Evolutionary conservation across 2,797 vertebrate genomes (phyloP), one percentile per base, ranked within the genome.

Genomic region (Cyclura pinguis): DNA sequence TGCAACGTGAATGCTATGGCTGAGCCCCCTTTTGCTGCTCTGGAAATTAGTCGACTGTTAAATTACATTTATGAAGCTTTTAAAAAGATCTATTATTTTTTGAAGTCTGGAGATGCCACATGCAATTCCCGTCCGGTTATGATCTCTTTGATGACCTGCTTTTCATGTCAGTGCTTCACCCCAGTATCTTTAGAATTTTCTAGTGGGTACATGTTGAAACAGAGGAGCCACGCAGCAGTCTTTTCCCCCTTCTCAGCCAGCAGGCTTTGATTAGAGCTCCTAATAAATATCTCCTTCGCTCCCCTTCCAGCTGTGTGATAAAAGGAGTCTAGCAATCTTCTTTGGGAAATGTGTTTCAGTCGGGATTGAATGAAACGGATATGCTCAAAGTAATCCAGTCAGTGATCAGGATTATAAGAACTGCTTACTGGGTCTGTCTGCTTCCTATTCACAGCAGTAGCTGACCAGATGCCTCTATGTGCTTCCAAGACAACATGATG

Each of bases 71-170:
- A 47, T 42, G 35, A 77, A 77, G 27, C 29, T 35, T 59, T 62
- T 83, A 83, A 62, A 88, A 59, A 80, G 42, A 64, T 38, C 55
- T 14, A 14, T 76, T 86, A 59, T 76, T 77, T 86, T 32, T n/a
- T 38, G 59, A 80, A 42, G n/a, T 64, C 38, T 42, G 32, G 12
- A 4, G 13, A 13, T 12, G 29, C 20, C 13, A 42, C 18, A 32
- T 64, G 42, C 42, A 57, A 27, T 62, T 77, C 38, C 52, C 62
- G 27, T n/a, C 35, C 27, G 27, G 6, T 83, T 84, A 80, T 32
- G 42, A n/a, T 62, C 29, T 78, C 55, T 78, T n/a, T 50, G 29
- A 72, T 81, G 32, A 10, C 32, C 20, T 81, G 10, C 27, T 59
- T 83, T 59, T 55, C 27, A 24, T 84, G 42, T 64, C 88, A 64